Percentiles rank a stretch among this genome's conserved stretches.
phyloP scores from a whole-genome alignment of 2,113 vertebrate genomes.

The Plotosus lineatus region DNA sequence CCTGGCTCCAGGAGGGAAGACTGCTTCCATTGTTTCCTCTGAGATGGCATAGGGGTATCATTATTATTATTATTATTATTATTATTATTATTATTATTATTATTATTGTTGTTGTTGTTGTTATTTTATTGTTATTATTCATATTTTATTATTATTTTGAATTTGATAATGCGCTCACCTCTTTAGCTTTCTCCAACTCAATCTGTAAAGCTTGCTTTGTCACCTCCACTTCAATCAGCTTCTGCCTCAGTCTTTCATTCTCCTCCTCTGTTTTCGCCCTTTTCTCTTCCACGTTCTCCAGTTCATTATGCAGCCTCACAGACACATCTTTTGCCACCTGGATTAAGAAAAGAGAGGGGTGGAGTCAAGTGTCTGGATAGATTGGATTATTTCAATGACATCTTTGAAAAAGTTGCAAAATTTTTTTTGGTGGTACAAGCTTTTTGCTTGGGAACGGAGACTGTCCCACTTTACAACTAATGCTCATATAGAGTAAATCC shows the following conservation, averaged over 20 bases:
- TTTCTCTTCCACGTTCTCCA: slow-evolving; percentile 98
- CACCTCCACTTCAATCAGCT: slow-evolving; percentile 94
- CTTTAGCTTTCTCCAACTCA: slow-evolving; percentile 93
- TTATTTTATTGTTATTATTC: too few species aligned
- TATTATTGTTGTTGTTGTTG: too few species aligned
- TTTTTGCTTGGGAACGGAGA: neutral
- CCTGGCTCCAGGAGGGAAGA: too few species aligned
- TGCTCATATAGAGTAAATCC: neutral
- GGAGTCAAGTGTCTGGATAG: neutral
- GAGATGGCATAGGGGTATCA: too few species aligned
- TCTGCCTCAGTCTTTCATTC: slow-evolving; percentile 92
- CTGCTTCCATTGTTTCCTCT: too few species aligned
- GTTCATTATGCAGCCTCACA: slow-evolving; percentile 93
- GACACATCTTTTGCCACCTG: slow-evolving; percentile 99
- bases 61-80: too few species aligned
- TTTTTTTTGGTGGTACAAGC: neutral
- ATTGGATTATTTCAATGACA: neutral
- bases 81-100: slow-evolving; percentile 1
- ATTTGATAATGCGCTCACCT: slow-evolving; percentile 72
- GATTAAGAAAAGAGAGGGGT: slow-evolving; percentile 12
- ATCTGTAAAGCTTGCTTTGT: slow-evolving; percentile 95
- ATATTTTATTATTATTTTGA: neutral
- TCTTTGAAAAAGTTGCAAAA: neutral
- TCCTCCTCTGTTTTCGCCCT: slow-evolving; percentile 94
- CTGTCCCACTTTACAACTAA: neutral